These are phyloP conservation scores for Junonia oenone DNA, from an alignment of 2,888 invertebrate species.

Conservation along the genomic window DNA sequence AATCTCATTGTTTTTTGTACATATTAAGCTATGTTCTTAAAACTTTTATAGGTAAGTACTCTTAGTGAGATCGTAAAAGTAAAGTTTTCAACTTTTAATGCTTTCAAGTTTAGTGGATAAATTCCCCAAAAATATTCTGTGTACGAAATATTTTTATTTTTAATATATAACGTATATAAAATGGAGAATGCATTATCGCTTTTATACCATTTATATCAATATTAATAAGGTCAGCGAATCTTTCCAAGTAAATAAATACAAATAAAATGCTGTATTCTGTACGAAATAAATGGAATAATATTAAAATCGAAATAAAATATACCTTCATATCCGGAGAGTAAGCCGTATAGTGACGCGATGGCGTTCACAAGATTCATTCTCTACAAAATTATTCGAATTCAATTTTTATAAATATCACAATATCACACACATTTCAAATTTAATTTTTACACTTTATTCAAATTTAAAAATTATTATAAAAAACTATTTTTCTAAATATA, in stretches of 20 bases:
- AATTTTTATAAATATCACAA: not conserved
- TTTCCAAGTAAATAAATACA: not conserved
- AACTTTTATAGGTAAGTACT: too few species aligned
- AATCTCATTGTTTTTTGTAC: too few species aligned
- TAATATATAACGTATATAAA: too few species aligned
- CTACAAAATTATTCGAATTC: not conserved
- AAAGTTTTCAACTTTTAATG: too few species aligned
- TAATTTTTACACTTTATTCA: too few species aligned
- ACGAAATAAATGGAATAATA: not conserved
- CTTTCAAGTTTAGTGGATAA: too few species aligned
- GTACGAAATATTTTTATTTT: not conserved
- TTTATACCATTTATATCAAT: not conserved
- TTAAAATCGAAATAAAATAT: not conserved
- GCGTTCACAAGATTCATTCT: conserved; percentile 1
- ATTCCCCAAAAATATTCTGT: too few species aligned
- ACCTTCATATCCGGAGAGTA: conserved; percentile 3
- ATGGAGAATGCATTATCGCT: not conserved
- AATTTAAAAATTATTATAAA: too few species aligned
- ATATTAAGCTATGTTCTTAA: too few species aligned
- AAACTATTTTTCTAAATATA: too few species aligned
- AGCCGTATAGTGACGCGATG: not conserved
- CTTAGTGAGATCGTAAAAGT: too few species aligned
- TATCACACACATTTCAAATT: too few species aligned
- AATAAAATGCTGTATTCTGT: not conserved
- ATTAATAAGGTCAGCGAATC: not conserved